Evolutionary conservation across 1,140 invertebrate genomes (phyloP), one percentile per base, ranked within the genome.

Genomic region (Proales similis): DNA sequence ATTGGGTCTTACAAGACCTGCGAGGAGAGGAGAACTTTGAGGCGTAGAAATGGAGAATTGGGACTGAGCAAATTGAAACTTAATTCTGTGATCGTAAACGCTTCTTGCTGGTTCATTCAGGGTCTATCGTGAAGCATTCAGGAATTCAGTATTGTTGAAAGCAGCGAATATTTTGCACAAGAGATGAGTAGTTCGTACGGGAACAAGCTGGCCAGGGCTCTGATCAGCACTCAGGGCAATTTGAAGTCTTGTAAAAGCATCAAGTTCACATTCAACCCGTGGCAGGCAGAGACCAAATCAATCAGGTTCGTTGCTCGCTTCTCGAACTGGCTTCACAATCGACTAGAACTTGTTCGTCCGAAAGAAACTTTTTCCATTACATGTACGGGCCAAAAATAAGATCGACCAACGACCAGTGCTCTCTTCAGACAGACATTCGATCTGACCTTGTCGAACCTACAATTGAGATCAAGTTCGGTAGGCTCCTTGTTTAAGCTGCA

Each of bases 131-230:
- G n/a, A n/a, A n/a, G n/a, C n/a, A n/a, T n/a, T n/a, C n/a, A n/a
- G n/a, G n/a, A n/a, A n/a, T n/a, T n/a, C n/a, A n/a, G n/a, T n/a
- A n/a, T n/a, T n/a, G n/a, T n/a, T n/a, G n/a, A n/a, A n/a, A n/a
- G n/a, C n/a, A n/a, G n/a, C n/a, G n/a, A n/a, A n/a, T n/a, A n/a
- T n/a, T n/a, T n/a, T n/a, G n/a, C n/a, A n/a, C n/a, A n/a, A n/a
- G n/a, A 19, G 42, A 53, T 53, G 48, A 53, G 48, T 38, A 57
- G 51, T 24, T 57, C 51, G 17, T 57, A 57, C 20, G 51, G 51
- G 24, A 57, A 57, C 30, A 57, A 57, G n/a, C 38, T 57, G 12
- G 51, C 51, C 6, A 39, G 51, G 45, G 51, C 51, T 9, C 39
- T 57, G 20, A 57, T 57, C 9, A 42, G 36, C 12, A 57, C 51